Base-by-base conservation (phyloP, 2,888 invertebrate genomes). In the Lochmaea crataegi region DNA sequence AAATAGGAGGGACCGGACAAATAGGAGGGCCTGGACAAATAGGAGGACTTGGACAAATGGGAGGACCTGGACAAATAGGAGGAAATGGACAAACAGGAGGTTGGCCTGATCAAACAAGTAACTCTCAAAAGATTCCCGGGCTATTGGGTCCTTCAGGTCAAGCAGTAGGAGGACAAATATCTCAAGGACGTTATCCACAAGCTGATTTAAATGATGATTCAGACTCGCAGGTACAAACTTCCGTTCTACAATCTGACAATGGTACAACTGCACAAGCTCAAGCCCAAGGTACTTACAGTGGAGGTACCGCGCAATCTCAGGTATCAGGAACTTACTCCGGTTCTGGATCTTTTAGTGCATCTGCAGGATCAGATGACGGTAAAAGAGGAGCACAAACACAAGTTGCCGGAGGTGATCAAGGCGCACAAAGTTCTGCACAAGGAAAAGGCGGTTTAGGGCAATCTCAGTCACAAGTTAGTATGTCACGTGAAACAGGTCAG, bases 241-340 rank as follows among this genome's bases (percentile, higher is more conserved):
- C 90, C 68, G 90, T 93, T 1, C 89, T 88, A 80, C 87, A 86
- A 70, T 69, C 86, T 11, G 82, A 84, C 64, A 90, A 90, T 76
- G 93, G 93, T 73, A 94, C 94, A 0, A 90, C 92, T 79, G 94
- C 95, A 1, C 90, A 90, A 75, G 95, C 95, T 2, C 90, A 92
- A 69, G 92, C 95, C 14, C 93, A 93, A 86, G 95, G 95, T 14
- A 91, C 90, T 77, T 93, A 91, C 81, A 91, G 91, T 41, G 92
- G 92, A 75, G 94, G 94, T 11, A 91, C 91, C 2, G 93, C 95
- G 0, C 94, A 95, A 85, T 94, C 95, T 0, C 93, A 94, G 87
- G 94, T 96, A 0, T 92, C 92, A 67, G 95, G 95, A 38, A 92
- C 92, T 0, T 95, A 95, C 82, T 90, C 91, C 0, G 93, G 94